Conservation (phyloP, 2,888 invertebrate species). For the Lasioglossum malachurum region DNA sequence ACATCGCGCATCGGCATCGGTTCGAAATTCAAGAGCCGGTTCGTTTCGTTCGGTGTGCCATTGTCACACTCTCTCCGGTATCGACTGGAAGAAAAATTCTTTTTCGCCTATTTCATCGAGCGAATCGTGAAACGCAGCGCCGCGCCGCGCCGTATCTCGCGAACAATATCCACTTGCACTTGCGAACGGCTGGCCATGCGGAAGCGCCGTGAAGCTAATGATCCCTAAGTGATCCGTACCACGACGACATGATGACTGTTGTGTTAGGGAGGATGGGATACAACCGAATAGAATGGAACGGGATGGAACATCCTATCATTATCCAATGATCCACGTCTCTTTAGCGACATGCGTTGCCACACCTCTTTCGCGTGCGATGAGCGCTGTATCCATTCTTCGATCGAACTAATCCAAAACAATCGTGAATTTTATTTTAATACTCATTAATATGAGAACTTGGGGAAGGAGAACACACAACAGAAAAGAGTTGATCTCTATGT, state of each 20-base stretch:
- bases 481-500: no score
- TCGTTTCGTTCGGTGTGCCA: no score
- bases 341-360: conserved; percentile 69
- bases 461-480: no score
- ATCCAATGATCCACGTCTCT: conserved; percentile 80
- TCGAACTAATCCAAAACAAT: background rate
- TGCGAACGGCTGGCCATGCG: conserved; percentile 71
- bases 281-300: conserved; percentile 75
- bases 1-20: background rate
- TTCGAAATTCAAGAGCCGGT: background rate
- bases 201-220: conserved; percentile 76
- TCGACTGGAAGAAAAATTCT: background rate
- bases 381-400: background rate
- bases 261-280: conserved; percentile 74
- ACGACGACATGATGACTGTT: conserved; percentile 75
- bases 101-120: background rate
- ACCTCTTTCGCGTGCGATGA: conserved; percentile 52
- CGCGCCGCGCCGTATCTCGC: conserved; percentile 12
- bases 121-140: conserved; percentile 14
- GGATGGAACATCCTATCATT: conserved; percentile 82
- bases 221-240: conserved; percentile 76
- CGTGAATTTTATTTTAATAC: no score
- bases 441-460: no score
- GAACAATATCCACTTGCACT: conserved; percentile 63
- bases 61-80: background rate